A percentile compares a stretch with the other conserved stretches of the same genome.
Evolutionary conservation across 2,797 vertebrate genomes (phyloP).

Genomic region (Dryobates pubescens): DNA sequence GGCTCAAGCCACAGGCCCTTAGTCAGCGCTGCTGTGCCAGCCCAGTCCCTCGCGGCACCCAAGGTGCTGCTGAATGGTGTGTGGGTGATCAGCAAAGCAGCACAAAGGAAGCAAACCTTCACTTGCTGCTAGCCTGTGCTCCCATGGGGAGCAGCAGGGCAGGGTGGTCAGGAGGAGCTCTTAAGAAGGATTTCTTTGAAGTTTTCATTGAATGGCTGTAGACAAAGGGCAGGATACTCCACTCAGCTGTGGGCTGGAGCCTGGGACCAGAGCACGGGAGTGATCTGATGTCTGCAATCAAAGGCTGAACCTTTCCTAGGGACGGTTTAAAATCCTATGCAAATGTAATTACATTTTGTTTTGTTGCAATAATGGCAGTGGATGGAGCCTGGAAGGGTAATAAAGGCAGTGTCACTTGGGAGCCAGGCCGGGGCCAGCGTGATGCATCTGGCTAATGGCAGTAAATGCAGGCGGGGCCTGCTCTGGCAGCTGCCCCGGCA

Average conservation of each 20-base stretch:
- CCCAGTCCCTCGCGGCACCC: not conserved
- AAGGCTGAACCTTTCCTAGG: not conserved
- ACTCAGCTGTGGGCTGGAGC: not conserved
- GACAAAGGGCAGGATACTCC: conserved; percentile 59
- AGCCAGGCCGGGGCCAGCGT: not conserved
- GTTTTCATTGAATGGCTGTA: not conserved
- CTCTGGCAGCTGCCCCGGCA: not conserved
- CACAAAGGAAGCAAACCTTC: not conserved
- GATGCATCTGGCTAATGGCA: not conserved
- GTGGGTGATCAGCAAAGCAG: fast-evolving
- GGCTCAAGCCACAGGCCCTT: not conserved
- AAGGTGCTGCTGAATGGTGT: not conserved
- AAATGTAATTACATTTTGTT: conserved; percentile 21
- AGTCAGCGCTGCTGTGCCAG: fast-evolving
- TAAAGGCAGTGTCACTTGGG: not conserved
- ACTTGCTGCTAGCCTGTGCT: not conserved
- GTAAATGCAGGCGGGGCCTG: not conserved
- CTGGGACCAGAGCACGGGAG: not conserved
- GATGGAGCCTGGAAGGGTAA: conserved; percentile 30
- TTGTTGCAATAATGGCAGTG: not conserved
- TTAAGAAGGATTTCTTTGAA: conserved; percentile 42
- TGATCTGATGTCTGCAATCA: not conserved
- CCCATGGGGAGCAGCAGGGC: not conserved
- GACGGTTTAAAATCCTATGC: not conserved
- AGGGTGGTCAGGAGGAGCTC: conserved; percentile 6